Percentiles rank a stretch among this genome's conserved stretches.
phyloP scores from a whole-genome alignment of 2,113 vertebrate genomes.

The Austrofundulus limnaeus region DNA sequence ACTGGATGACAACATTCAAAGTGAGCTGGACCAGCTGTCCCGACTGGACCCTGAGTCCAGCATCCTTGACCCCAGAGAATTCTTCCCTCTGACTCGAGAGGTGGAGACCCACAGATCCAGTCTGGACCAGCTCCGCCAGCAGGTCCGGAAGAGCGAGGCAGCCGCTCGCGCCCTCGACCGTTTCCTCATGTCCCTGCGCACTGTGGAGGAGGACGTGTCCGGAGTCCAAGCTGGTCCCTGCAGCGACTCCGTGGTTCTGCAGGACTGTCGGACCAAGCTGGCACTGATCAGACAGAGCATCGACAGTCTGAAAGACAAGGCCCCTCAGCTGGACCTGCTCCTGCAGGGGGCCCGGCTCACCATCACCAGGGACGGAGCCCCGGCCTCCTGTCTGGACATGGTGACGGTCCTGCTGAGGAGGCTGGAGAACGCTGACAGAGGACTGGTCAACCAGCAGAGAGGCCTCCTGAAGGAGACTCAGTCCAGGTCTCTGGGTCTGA shows the following conservation, averaged over 20 bases:
- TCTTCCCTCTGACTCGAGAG: conserved; percentile 74
- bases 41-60: conserved; percentile 75
- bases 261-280: conserved; percentile 59
- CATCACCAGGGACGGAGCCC: conserved; percentile 69
- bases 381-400: conserved; percentile 84
- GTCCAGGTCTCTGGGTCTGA: conserved; percentile 69
- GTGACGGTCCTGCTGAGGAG: conserved; percentile 68
- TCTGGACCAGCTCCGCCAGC: conserved; percentile 80
- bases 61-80: conserved; percentile 81
- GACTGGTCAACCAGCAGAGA: conserved; percentile 60
- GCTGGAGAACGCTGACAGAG: conserved; percentile 41
- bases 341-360: conserved; percentile 78
- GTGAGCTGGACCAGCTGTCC: conserved; percentile 81
- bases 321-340: conserved; percentile 81
- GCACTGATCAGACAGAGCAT: conserved; percentile 71
- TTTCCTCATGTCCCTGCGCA: conserved; percentile 85
- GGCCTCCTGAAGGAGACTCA: conserved; percentile 69
- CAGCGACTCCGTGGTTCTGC: conserved; percentile 45
- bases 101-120: conserved; percentile 77
- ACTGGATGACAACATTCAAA: conserved; percentile 77
- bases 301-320: conserved; percentile 80
- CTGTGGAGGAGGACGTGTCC: conserved; percentile 71
- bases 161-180: conserved; percentile 82
- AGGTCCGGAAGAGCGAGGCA: conserved; percentile 77
- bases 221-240: conserved; percentile 46